These are phyloP conservation scores for Tragelaphus buxtoni DNA, from an alignment of 2,113 vertebrate genomes.

Conservation along the genomic window DNA sequence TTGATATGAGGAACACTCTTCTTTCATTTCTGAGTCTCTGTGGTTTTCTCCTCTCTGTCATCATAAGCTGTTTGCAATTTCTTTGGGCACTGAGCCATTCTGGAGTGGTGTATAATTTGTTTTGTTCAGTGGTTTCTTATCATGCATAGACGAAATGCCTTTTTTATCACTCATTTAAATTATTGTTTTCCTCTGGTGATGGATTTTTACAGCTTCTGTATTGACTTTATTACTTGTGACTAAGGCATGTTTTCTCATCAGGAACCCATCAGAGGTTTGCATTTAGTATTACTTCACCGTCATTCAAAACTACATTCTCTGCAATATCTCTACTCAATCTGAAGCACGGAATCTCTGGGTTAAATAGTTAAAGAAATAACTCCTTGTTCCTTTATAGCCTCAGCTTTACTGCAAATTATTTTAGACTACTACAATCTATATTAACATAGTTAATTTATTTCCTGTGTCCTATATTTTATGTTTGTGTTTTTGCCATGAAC, in stretches of 20 bases:
- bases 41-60: conserved; percentile 49
- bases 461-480: neutral
- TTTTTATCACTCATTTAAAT: conserved; percentile 77
- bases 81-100: conserved; percentile 65
- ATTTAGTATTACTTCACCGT: conserved; percentile 51
- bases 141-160: conserved; percentile 67
- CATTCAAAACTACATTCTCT: conserved; percentile 3
- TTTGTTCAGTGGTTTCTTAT: conserved; percentile 70
- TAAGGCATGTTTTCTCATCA: conserved; percentile 51
- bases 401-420: neutral
- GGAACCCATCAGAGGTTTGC: conserved; percentile 43
- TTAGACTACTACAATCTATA: conserved; percentile 24
- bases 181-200: conserved; percentile 71
- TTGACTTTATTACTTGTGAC: conserved; percentile 70
- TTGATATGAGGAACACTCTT: neutral
- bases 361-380: conserved; percentile 18
- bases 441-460: conserved; percentile 60
- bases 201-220: conserved; percentile 71
- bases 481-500: conserved; percentile 35
- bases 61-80: conserved; percentile 56
- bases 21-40: conserved; percentile 3
- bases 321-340: neutral
- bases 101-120: conserved; percentile 61
- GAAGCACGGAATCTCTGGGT: conserved; percentile 17
- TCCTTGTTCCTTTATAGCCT: neutral